Evolutionary conservation across 2,113 vertebrate genomes (phyloP).

Genomic region (Elachura formosa): DNA sequence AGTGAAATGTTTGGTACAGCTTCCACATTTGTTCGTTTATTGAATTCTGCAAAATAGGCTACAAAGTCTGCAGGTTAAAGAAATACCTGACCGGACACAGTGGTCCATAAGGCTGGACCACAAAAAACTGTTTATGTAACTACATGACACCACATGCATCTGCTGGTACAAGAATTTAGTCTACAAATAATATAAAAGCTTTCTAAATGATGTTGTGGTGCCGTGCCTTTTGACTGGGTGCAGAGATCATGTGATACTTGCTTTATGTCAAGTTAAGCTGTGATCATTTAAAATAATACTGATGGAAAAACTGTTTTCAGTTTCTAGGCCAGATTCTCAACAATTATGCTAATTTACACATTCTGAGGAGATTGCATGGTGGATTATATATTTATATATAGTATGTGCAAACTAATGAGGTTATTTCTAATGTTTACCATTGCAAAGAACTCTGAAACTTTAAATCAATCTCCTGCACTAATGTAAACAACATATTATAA

Average conservation of each 20-base stretch:
- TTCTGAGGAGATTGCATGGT: not conserved
- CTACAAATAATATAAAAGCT: not conserved
- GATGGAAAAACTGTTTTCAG: not conserved
- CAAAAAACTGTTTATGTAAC: not conserved
- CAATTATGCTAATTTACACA: not conserved
- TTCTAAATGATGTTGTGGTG: not conserved
- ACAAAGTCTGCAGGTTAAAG: conserved; percentile 10
- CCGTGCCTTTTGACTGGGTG: not conserved
- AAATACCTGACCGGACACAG: not conserved
- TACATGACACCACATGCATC: not conserved
- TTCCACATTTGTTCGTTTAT: conserved; percentile 62
- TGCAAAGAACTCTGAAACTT: conserved; percentile 7
- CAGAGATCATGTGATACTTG: not conserved
- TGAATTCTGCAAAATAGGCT: conserved; percentile 49
- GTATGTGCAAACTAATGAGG: not conserved
- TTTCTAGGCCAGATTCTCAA: not conserved
- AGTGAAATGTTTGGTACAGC: conserved; percentile 65
- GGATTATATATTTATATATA: not conserved
- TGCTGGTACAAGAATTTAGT: not conserved
- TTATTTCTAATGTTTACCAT: conserved; percentile 20
- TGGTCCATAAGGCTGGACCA: not conserved
- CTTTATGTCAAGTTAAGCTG: not conserved
- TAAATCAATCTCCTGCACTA: conserved; percentile 48
- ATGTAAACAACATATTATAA: conserved; percentile 9
- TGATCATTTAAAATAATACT: not conserved